Evolutionary conservation across 2,888 invertebrate species (phyloP).

Genomic region (Neelides folsomi): DNA sequence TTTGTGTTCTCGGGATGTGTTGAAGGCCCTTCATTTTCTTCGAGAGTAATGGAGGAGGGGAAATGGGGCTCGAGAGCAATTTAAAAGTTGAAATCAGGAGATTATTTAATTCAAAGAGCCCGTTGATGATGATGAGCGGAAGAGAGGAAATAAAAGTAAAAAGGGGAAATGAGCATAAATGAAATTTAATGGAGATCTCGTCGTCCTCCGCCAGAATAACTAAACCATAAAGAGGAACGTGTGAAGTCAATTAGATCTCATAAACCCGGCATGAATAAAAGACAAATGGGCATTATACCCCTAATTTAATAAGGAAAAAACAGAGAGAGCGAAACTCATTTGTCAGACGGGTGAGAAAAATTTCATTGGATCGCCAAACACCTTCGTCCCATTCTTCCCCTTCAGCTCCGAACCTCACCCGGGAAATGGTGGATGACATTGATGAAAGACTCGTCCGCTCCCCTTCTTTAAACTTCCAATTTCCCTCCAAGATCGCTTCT

Average conservation of each 20-base stretch:
- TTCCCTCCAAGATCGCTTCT: no score
- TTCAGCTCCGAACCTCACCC: no score
- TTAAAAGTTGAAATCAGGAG: background rate
- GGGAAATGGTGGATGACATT: no score
- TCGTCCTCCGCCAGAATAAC: background rate
- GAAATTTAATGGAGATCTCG: background rate
- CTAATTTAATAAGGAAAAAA: conserved; percentile 22
- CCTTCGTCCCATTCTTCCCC: no score
- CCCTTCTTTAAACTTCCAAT: no score
- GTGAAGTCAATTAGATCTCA: conserved; percentile 26
- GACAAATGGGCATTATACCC: conserved; percentile 21
- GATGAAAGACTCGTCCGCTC: no score
- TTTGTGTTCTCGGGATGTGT: no score
- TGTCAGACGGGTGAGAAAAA: conserved; percentile 17
- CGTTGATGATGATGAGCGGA: conserved; percentile 6
- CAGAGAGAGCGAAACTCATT: conserved; percentile 13
- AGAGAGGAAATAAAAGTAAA: conserved; percentile 10
- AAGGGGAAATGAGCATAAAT: conserved; percentile 6
- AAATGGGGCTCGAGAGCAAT: no score
- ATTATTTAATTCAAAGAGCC: conserved; percentile 1
- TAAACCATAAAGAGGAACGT: conserved; percentile 17
- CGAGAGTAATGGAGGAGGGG: no score
- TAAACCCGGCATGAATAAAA: conserved; percentile 23
- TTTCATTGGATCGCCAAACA: conserved; percentile 2
- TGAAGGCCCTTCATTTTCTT: no score